Evolutionary conservation across 92 coral and sea anemone genomes (phyloP).

Genomic region (Pocillopora grandis): DNA sequence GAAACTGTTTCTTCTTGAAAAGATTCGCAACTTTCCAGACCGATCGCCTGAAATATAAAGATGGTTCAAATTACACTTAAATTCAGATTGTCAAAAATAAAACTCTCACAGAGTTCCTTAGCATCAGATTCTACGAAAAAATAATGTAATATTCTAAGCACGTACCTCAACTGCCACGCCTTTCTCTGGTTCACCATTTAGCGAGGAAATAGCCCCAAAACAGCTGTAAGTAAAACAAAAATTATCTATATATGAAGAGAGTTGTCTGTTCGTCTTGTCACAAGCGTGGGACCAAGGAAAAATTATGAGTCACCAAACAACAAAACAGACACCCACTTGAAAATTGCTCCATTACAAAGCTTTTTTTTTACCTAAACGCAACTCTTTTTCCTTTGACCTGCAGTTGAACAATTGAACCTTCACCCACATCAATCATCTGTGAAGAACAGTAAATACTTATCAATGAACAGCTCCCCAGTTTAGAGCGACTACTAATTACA

Average conservation of each 20-base stretch:
- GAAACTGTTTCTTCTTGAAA: conserved; percentile 97
- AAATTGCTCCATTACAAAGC: not conserved
- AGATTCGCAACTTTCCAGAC: conserved; percentile 91
- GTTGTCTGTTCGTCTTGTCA: no score
- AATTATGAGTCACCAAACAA: not conserved
- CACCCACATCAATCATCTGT: conserved; percentile 89
- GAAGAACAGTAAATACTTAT: not conserved
- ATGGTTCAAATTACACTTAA: not conserved
- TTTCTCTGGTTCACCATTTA: conserved; percentile 92
- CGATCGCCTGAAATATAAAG: conserved; percentile 69
- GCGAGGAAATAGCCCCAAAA: conserved; percentile 84
- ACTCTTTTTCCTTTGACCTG: conserved; percentile 91
- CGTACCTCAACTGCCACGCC: conserved; percentile 85
- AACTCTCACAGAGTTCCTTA: not conserved
- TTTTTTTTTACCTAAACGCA: conserved; percentile 70
- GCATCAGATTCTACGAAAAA: not conserved
- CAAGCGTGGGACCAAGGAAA: not conserved
- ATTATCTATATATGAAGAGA: no score
- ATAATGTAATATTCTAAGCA: not conserved
- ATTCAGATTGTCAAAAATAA: not conserved
- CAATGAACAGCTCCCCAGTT: not conserved
- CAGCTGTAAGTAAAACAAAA: conserved; percentile 60
- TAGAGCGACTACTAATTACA: not conserved
- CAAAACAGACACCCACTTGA: not conserved
- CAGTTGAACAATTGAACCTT: conserved; percentile 82